These are phyloP conservation scores for Saguinus midas DNA, from an alignment of 2,113 vertebrate genomes.

Conservation along the genomic window DNA sequence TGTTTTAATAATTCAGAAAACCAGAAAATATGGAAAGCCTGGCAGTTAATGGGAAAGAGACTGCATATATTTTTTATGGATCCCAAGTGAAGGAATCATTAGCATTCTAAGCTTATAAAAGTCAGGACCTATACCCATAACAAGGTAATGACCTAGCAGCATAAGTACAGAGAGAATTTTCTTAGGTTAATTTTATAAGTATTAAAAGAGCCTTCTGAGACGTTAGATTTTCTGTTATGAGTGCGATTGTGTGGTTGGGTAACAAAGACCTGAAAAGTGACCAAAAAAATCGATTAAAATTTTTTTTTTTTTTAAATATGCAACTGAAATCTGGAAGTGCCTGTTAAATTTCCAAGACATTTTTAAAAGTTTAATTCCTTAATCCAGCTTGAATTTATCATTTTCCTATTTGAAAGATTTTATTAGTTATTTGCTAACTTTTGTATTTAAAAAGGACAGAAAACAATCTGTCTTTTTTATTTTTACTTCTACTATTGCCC, in stretches of 20 bases:
- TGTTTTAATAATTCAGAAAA: slow-evolving; percentile 70
- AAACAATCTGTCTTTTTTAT: not conserved
- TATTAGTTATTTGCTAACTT: not conserved
- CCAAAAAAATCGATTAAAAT: not conserved
- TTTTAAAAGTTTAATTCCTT: not conserved
- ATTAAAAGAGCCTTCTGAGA: not conserved
- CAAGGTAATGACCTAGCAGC: slow-evolving; percentile 45
- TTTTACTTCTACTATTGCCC: fast-evolving
- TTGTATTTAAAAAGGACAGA: not conserved
- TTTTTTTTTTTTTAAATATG: not conserved
- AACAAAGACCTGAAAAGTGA: not conserved
- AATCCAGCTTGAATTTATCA: not conserved
- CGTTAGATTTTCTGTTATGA: not conserved
- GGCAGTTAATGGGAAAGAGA: slow-evolving; percentile 47
- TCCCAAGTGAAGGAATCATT: slow-evolving; percentile 60
- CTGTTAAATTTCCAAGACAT: not conserved
- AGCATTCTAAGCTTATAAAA: slow-evolving; percentile 61
- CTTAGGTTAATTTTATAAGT: slow-evolving; percentile 24
- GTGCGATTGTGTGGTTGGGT: not conserved
- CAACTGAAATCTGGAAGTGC: not conserved
- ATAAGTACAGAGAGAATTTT: not conserved
- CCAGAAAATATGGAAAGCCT: slow-evolving; percentile 48
- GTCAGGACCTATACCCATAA: slow-evolving; percentile 9
- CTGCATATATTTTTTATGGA: slow-evolving; percentile 66
- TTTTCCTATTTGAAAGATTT: not conserved